Evolutionary conservation across 2,113 vertebrate species (phyloP).

Genomic region (Anguilla rostrata): DNA sequence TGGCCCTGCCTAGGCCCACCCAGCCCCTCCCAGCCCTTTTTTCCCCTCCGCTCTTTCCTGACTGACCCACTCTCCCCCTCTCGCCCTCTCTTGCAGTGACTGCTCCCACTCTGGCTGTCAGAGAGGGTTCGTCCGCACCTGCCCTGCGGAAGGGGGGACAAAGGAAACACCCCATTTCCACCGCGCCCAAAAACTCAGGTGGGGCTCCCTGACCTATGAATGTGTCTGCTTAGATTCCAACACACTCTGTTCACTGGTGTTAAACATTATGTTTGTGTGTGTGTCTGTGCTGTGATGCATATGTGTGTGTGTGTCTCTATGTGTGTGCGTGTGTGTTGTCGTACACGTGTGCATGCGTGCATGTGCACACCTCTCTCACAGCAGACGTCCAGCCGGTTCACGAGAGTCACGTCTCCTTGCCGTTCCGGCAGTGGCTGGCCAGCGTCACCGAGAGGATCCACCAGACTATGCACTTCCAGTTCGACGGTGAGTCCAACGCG

Average conservation of each 20-base stretch:
- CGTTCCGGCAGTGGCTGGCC: constrained; percentile 88
- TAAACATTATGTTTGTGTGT: background rate
- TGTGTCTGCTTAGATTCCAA: background rate
- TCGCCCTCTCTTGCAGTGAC: constrained; percentile 9
- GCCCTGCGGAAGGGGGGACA: constrained; percentile 44
- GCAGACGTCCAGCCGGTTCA: constrained; percentile 76
- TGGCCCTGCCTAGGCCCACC: background rate
- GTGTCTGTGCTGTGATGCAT: too few relatives aligned
- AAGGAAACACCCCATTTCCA: constrained; percentile 49
- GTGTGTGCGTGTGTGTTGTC: background rate
- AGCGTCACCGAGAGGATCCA: constrained; percentile 89
- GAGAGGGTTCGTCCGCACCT: constrained; percentile 37
- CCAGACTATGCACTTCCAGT: constrained; percentile 92
- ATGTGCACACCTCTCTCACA: constrained; percentile 41
- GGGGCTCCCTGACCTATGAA: constrained; percentile 20
- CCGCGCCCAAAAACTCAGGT: constrained; percentile 59
- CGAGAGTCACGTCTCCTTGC: constrained; percentile 75
- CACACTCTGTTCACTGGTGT: background rate
- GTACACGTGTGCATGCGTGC: background rate
- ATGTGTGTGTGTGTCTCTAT: background rate
- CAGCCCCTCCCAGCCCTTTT: too few relatives aligned
- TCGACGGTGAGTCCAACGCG: constrained; percentile 72
- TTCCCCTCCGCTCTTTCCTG: too few relatives aligned
- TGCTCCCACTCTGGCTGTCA: constrained; percentile 39
- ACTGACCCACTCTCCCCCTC: background rate